Base-by-base conservation (phyloP, 2,797 vertebrate genomes). In the Holocentrus rufus region DNA sequence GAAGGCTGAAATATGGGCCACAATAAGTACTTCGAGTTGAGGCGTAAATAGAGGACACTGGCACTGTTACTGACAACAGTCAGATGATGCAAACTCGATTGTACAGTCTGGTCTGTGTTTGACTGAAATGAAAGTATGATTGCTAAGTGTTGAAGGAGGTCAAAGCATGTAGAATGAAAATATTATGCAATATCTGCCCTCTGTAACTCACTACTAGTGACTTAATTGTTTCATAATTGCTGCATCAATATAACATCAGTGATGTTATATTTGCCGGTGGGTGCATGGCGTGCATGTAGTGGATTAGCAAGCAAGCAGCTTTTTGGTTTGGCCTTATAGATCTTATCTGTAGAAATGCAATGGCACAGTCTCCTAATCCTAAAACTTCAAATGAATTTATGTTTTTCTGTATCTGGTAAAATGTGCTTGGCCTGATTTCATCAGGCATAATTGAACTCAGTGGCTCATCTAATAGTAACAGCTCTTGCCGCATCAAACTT, bases 41-140 rank as follows among this genome's bases (percentile, higher is more conserved):
- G 20, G 22, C 47, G 30, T 52, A 20, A 0, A 8, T n/a, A 30
- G 56, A 66, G 73, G 53, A 70, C 22, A 77, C 1, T 9, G 23
- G 31, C 31, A 53, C 52, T 54, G 56, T 66, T 69, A 52, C 5
- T 65, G 39, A 50, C 68, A 76, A 36, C 56, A 79, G 70, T 46
- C 15, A 54, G 77, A 71, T 79, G 70, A 79, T 61, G 65, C 56
- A 55, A 73, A 74, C 63, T 65, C 5, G 47, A 59, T 76, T 62
- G 67, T 56, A 39, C 55, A 57, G 64, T 17, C 23, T 78, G 83
- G 79, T 70, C 77, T 74, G 42, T 44, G 42, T 15, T 68, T 55
- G 23, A 18, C 30, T 58, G 47, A 65, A 52, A 47, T 42, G 5
- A 36, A 69, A 36, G 50, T 44, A 14, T 0, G 15, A 20, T 53